phyloP scores from a whole-genome alignment of 2,797 vertebrate species.

The Esox lucius region DNA sequence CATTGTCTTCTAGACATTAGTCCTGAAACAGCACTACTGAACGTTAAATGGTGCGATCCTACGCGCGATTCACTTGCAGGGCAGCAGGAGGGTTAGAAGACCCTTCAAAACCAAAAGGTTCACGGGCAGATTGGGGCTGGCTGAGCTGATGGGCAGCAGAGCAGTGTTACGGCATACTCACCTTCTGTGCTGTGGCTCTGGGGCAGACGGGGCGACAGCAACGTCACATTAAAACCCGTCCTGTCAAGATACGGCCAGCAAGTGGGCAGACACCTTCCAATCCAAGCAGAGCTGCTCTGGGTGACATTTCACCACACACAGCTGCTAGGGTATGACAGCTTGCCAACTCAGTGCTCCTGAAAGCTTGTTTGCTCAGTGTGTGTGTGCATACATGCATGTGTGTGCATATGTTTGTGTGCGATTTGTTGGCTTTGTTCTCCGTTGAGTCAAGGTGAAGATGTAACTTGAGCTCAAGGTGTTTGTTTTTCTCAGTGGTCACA shows the following conservation, averaged over 20 bases:
- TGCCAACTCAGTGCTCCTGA: conserved; percentile 74
- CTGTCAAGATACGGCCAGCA: conserved; percentile 58
- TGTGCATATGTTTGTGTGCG: conserved; percentile 24
- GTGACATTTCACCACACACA: conserved; percentile 78
- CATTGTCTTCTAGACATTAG: no score
- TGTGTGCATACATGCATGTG: conserved; percentile 9
- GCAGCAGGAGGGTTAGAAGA: neutral
- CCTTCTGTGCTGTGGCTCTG: conserved; percentile 72
- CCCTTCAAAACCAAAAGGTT: neutral
- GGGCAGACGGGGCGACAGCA: conserved; percentile 74
- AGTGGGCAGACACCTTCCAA: conserved; percentile 69
- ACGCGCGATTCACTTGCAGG: conserved; percentile 55
- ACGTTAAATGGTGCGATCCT: neutral
- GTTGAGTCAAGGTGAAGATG: conserved; percentile 7
- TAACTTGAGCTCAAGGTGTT: conserved; percentile 16
- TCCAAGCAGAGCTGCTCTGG: conserved; percentile 66
- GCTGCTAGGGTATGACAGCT: conserved; percentile 73
- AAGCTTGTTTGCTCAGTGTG: conserved; percentile 71
- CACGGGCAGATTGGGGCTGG: neutral
- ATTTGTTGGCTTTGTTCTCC: conserved; percentile 9
- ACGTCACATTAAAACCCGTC: conserved; percentile 73
- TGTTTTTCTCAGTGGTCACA: conserved; percentile 46
- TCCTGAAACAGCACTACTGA: neutral
- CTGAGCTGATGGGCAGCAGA: conserved; percentile 56
- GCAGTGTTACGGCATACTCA: conserved; percentile 59